Percentiles rank a stretch among this genome's conserved stretches.
These are phyloP conservation scores for Kuschelorhynchus macadamiae DNA, from an alignment of 2,888 invertebrate genomes.

Conservation along the genomic window DNA sequence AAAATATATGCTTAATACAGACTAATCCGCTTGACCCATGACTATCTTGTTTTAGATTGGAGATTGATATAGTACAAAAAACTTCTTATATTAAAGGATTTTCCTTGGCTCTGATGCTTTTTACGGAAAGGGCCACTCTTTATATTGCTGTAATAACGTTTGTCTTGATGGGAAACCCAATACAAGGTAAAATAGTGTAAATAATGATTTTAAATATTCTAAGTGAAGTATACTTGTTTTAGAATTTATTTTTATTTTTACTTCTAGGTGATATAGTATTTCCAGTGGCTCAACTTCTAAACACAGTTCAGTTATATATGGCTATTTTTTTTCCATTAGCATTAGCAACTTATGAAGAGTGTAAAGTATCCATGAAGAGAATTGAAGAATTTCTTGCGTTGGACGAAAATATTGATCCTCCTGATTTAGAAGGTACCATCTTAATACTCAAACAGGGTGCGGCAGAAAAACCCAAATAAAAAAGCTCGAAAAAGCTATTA, in stretches of 20 bases:
- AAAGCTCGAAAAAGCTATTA: too few relatives aligned
- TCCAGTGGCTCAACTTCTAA: conserved; percentile 84
- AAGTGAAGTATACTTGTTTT: background rate
- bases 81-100: conserved; percentile 79
- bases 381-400: conserved; percentile 59
- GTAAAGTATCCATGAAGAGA: conserved; percentile 59
- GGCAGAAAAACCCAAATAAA: too few relatives aligned
- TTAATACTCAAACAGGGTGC: background rate
- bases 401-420: conserved; percentile 52
- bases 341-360: conserved; percentile 58
- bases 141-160: conserved; percentile 86
- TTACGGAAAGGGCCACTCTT: conserved; percentile 87
- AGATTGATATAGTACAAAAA: conserved; percentile 77
- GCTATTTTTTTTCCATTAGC: conserved; percentile 59
- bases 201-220: background rate
- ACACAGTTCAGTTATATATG: conserved; percentile 73
- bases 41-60: conserved; percentile 62
- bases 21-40: too few relatives aligned
- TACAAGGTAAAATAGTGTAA: conserved; percentile 32
- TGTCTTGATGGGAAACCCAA: conserved; percentile 75
- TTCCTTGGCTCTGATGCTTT: conserved; percentile 78
- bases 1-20: too few relatives aligned
- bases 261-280: conserved; percentile 77
- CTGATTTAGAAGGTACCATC: conserved; percentile 8
- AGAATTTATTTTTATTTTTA: background rate